phyloP scores from a whole-genome alignment of 2,113 vertebrate species.

The Paramisgurnus dabryanus region DNA sequence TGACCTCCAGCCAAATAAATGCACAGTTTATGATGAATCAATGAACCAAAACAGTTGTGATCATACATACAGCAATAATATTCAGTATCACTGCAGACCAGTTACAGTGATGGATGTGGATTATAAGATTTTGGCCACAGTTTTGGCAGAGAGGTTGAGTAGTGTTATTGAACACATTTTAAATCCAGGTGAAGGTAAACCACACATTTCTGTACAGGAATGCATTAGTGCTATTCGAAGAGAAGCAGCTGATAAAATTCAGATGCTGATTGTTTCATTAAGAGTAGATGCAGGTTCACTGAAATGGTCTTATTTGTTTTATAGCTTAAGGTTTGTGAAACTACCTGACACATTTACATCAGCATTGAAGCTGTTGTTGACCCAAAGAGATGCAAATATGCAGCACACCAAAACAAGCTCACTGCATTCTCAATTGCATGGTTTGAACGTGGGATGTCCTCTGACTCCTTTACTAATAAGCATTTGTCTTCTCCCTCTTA shows the following conservation, averaged over 20 bases:
- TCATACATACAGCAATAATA: slow-evolving; percentile 41
- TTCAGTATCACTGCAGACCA: not conserved
- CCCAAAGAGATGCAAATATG: not conserved
- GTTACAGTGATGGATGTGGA: slow-evolving; percentile 30
- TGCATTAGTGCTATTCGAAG: not conserved
- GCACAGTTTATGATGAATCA: slow-evolving; percentile 1
- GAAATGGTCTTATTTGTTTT: slow-evolving; percentile 38
- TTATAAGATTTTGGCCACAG: slow-evolving; percentile 41
- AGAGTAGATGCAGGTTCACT: slow-evolving; percentile 26
- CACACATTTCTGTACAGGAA: not conserved
- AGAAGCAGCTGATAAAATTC: not conserved
- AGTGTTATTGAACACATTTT: slow-evolving; percentile 27
- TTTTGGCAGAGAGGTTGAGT: slow-evolving; percentile 41
- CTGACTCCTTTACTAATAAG: slow-evolving; percentile 44
- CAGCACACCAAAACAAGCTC: not conserved
- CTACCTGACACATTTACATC: not conserved
- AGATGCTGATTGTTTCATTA: slow-evolving; percentile 19
- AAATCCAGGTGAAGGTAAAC: slow-evolving; percentile 28
- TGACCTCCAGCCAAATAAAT: not conserved
- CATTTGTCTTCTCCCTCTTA: slow-evolving; percentile 43
- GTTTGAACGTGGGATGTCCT: slow-evolving; percentile 34
- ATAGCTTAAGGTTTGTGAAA: slow-evolving; percentile 21
- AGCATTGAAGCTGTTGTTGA: not conserved
- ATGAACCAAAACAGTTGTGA: not conserved
- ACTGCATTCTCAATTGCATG: not conserved